phyloP scores from a whole-genome alignment of 2,888 invertebrate species.

The Caenorhabditis angaria region DNA sequence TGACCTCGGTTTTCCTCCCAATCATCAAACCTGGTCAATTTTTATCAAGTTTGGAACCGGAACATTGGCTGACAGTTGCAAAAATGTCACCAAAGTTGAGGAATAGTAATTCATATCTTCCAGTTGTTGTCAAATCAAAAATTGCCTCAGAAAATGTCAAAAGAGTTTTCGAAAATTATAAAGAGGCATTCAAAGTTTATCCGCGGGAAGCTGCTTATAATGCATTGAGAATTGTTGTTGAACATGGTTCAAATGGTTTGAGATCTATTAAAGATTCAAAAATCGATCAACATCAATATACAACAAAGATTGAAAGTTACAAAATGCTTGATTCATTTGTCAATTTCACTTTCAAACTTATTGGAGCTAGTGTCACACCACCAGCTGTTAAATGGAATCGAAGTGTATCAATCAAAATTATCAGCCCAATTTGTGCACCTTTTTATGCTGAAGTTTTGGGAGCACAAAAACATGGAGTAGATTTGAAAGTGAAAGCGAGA shows the following conservation, averaged over 20 bases:
- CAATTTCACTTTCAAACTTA: neutral
- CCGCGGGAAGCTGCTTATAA: neutral
- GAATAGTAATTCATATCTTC: neutral
- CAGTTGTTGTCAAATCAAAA: neutral
- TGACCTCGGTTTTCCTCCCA: neutral
- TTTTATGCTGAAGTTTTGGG: neutral
- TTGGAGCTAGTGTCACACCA: neutral
- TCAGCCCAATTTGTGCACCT: neutral
- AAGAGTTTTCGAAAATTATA: neutral
- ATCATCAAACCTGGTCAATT: neutral
- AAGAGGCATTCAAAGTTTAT: neutral
- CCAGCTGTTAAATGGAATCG: neutral
- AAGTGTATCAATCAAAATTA: neutral
- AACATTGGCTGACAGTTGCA: neutral
- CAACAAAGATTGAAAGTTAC: neutral
- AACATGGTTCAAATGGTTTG: neutral
- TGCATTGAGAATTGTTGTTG: neutral
- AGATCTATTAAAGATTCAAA: neutral
- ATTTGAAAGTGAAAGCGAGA: neutral
- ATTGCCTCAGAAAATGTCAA: neutral
- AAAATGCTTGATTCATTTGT: neutral
- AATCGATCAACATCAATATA: neutral
- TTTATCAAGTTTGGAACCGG: neutral
- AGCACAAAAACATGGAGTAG: neutral
- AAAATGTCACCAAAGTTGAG: neutral